A percentile compares a stretch with the other conserved stretches of the same genome.
Conservation (phyloP, 2,113 vertebrate genomes). For the Vicugna pacos region DNA sequence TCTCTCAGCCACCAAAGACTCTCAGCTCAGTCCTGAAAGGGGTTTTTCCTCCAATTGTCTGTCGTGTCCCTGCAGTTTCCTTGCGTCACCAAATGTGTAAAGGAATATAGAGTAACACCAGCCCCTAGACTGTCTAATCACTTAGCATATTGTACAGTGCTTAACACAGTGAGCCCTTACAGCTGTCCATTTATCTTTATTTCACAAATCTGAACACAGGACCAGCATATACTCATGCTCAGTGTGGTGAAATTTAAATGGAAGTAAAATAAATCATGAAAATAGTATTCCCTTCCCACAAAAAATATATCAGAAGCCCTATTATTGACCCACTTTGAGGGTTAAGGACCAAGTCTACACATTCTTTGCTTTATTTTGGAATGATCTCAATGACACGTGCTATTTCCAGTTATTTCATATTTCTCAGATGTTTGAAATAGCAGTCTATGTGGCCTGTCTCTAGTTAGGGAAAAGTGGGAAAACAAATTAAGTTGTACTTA, state of each 20-base stretch:
- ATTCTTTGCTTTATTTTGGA: slow-evolving; percentile 13
- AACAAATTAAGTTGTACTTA: slow-evolving; percentile 54
- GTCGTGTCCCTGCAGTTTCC: not conserved
- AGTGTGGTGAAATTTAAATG: not conserved
- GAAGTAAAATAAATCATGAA: not conserved
- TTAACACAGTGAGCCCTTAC: not conserved
- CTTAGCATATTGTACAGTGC: not conserved
- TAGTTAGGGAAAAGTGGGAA: slow-evolving; percentile 54
- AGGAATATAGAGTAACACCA: not conserved
- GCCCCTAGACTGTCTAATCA: not conserved
- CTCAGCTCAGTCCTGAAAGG: not conserved
- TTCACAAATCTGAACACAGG: not conserved
- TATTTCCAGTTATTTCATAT: slow-evolving; percentile 6
- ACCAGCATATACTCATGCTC: not conserved
- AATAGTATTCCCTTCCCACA: not conserved
- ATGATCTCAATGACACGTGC: not conserved
- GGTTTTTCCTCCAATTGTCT: not conserved
- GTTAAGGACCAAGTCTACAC: not conserved
- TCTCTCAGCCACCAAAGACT: not conserved
- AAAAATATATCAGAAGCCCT: not conserved
- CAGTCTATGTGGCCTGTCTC: not conserved
- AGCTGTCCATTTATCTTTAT: not conserved
- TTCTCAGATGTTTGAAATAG: slow-evolving; percentile 29
- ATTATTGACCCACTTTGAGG: not conserved
- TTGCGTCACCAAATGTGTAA: not conserved